Evolutionary conservation across 1,140 invertebrate species (phyloP).

Genomic region (Penaeus indicus): DNA sequence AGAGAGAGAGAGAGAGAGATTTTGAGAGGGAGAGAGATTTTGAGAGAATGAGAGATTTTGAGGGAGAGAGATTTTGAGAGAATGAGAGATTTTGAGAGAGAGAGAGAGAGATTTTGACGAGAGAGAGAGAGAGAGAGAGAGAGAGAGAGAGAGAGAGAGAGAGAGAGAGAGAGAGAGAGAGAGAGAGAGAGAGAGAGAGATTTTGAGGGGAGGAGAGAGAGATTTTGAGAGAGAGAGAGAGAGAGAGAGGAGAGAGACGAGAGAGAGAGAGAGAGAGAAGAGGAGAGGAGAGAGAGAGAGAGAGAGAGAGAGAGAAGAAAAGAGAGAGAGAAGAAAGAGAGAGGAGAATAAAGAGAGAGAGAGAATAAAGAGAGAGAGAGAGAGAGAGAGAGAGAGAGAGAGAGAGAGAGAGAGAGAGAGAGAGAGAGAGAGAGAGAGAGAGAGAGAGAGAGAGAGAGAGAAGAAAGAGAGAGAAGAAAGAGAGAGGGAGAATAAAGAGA

Average conservation of each 20-base stretch:
- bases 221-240: no score
- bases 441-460: no score
- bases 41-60: neutral
- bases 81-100: no score
- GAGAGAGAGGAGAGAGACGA: no score
- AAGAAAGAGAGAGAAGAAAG: neutral
- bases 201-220: no score
- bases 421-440: neutral
- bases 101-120: no score
- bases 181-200: neutral
- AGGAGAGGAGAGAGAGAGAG: no score
- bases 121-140: neutral
- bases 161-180: fast-evolving
- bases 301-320: no score
- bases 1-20: neutral
- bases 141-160: no score
- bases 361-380: neutral
- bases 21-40: no score
- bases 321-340: neutral
- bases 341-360: neutral
- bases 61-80: conserved; percentile 9
- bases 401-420: neutral
- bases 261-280: neutral
- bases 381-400: neutral
- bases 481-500: neutral